These are phyloP conservation scores for Lepidocolaptes lacrymiger DNA, from an alignment of 2,797 vertebrate genomes.

Conservation along the genomic window DNA sequence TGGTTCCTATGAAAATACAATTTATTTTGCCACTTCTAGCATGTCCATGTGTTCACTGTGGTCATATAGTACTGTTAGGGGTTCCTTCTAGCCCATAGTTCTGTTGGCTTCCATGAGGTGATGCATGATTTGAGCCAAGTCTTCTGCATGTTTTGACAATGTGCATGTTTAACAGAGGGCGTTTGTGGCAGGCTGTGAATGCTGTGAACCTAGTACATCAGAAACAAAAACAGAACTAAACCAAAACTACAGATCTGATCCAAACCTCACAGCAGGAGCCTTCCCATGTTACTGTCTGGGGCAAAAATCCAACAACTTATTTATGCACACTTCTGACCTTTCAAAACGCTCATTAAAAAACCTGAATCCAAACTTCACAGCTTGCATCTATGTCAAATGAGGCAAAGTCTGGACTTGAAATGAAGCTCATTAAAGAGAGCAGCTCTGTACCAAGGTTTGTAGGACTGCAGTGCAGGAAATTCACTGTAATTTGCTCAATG, in stretches of 20 bases:
- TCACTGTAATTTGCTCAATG: background rate
- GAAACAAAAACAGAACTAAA: conserved; percentile 46
- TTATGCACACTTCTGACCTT: conserved; percentile 8
- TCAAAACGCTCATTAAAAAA: background rate
- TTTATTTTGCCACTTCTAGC: background rate
- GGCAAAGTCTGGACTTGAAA: background rate
- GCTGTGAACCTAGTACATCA: background rate
- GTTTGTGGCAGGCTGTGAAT: background rate
- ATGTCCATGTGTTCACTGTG: background rate
- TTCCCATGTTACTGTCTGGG: background rate
- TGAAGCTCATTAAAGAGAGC: background rate
- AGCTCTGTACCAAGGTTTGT: background rate
- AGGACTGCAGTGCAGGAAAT: background rate
- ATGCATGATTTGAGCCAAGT: background rate
- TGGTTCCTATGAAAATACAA: background rate
- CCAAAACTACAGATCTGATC: background rate
- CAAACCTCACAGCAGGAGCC: conserved; percentile 39
- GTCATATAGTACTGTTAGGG: background rate
- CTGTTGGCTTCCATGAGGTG: conserved; percentile 8
- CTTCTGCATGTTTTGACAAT: conserved; percentile 26
- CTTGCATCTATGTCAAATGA: background rate
- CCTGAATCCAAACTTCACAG: background rate
- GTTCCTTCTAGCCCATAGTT: background rate
- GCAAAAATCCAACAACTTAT: background rate
- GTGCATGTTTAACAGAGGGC: background rate